Percentiles rank a stretch among this genome's conserved stretches.
Evolutionary conservation across 1,140 invertebrate genomes (phyloP).

Genomic region (Zaprionus kolodkinae): DNA sequence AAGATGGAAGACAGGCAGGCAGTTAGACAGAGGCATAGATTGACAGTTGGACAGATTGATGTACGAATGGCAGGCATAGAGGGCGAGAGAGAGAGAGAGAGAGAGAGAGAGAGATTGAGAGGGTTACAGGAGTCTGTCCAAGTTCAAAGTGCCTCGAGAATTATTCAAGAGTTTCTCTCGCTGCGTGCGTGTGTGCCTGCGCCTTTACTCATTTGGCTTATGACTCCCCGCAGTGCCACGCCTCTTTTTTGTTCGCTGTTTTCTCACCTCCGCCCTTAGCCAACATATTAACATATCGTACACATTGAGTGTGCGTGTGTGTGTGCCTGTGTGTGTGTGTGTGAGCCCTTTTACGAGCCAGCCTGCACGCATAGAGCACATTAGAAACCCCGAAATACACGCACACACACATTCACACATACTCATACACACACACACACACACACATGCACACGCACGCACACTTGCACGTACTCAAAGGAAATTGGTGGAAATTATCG

Average conservation of each 20-base stretch:
- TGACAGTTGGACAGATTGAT: background rate
- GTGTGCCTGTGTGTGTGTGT: conserved; percentile 41
- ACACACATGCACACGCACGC: conserved; percentile 17
- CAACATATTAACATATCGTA: conserved; percentile 1
- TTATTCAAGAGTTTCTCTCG: background rate
- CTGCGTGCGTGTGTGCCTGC: background rate
- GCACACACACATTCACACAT: background rate
- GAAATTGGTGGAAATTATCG: conserved; percentile 82
- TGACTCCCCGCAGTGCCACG: conserved; percentile 36
- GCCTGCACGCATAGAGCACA: conserved; percentile 41
- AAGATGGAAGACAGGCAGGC: conserved; percentile 1
- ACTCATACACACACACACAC: background rate
- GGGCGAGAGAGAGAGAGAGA: too few relatives aligned
- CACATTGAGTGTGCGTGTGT: conserved; percentile 34
- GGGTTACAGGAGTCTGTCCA: background rate
- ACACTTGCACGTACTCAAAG: conserved; percentile 46
- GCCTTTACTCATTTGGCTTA: conserved; percentile 37
- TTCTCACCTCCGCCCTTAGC: conserved; percentile 23
- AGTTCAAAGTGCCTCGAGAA: background rate
- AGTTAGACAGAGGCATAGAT: background rate
- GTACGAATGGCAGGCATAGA: background rate
- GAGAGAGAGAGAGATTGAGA: too few relatives aligned
- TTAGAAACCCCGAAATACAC: conserved; percentile 35
- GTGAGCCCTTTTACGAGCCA: conserved; percentile 64
- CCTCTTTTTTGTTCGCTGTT: conserved; percentile 30